Evolutionary conservation across 2,113 vertebrate species (phyloP).

Genomic region (Felis catus): DNA sequence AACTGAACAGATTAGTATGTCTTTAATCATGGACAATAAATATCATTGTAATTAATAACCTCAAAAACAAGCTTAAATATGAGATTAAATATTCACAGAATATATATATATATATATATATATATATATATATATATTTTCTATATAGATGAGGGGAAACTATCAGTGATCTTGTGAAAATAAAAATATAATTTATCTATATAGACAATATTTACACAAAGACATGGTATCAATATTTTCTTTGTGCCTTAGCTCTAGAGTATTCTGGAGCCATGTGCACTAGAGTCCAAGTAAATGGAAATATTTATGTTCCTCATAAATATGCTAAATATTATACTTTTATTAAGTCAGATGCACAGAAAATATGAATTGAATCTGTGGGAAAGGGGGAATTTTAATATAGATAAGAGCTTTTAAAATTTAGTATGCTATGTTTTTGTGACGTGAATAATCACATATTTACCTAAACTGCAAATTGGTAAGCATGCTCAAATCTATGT

Average conservation of each 20-base stretch:
- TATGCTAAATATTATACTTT: neutral
- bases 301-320: neutral
- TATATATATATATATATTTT: neutral
- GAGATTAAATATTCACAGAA: neutral
- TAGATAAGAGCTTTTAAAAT: neutral
- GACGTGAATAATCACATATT: neutral
- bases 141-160: neutral
- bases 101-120: neutral
- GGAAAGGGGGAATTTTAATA: neutral
- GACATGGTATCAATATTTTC: neutral
- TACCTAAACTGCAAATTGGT: neutral
- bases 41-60: neutral
- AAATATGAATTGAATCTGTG: constrained; percentile 14
- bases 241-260: neutral
- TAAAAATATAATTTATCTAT: neutral
- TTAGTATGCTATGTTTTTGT: neutral
- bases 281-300: neutral
- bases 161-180: constrained; percentile 1
- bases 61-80: constrained; percentile 13
- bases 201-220: neutral
- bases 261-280: neutral
- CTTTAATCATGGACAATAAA: constrained; percentile 22
- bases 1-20: neutral
- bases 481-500: neutral
- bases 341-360: neutral